Percentiles rank a stretch among this genome's conserved stretches.
Conservation (phyloP, 1,140 invertebrate genomes). For the Drosophila takahashii region DNA sequence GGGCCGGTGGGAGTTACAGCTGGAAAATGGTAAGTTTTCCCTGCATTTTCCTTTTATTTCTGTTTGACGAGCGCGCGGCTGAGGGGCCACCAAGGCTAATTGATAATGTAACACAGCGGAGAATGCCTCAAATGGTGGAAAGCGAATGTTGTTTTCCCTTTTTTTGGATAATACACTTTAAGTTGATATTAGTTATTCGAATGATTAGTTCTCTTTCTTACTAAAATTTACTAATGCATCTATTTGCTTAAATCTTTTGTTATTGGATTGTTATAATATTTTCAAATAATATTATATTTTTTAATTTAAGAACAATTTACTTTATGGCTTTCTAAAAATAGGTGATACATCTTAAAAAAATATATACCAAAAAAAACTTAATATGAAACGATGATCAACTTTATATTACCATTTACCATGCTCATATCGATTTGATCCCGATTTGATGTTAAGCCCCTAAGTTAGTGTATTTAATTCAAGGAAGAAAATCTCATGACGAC, state of each 20-base stretch:
- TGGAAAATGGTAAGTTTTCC: slow-evolving; percentile 57
- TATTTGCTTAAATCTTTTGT: too few relatives aligned
- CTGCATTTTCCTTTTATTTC: slow-evolving; percentile 46
- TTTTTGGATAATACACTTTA: background rate
- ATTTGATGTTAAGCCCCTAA: background rate
- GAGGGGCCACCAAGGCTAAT: slow-evolving; percentile 72
- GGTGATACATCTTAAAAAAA: too few relatives aligned
- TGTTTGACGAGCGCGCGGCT: slow-evolving; percentile 39
- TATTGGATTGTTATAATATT: background rate
- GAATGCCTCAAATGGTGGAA: background rate
- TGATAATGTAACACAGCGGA: slow-evolving; percentile 57
- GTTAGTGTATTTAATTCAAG: slow-evolving; percentile 19
- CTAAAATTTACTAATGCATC: too few relatives aligned
- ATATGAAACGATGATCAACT: too few relatives aligned
- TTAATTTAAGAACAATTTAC: too few relatives aligned
- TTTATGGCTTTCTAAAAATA: too few relatives aligned
- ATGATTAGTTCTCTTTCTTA: background rate
- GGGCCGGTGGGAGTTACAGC: slow-evolving; percentile 27
- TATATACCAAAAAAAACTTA: too few relatives aligned
- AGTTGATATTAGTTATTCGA: background rate
- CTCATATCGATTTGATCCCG: too few relatives aligned
- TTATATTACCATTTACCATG: too few relatives aligned
- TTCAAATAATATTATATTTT: too few relatives aligned
- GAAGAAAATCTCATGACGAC: slow-evolving; percentile 62
- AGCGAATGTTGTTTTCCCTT: slow-evolving; percentile 32